These are phyloP conservation scores for Atractosteus spatula DNA, from an alignment of 2,113 vertebrate genomes.

Conservation along the genomic window DNA sequence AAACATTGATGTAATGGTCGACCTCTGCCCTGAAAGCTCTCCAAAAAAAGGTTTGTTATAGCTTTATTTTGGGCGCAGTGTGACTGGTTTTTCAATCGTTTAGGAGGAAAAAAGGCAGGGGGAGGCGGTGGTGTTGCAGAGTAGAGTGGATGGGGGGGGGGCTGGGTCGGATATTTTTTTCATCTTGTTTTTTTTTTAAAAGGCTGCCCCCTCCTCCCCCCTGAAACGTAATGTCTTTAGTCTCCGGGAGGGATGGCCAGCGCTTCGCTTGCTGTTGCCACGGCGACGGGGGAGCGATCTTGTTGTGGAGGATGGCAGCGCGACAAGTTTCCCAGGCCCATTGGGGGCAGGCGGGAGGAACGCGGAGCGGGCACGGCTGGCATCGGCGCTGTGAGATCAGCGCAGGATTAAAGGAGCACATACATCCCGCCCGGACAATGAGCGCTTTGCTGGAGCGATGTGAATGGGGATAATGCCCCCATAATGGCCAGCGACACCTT, in stretches of 20 bases:
- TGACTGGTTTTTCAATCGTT: conserved; percentile 5
- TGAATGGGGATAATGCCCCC: conserved; percentile 50
- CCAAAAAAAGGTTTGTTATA: conserved; percentile 8
- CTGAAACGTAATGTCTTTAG: conserved; percentile 42
- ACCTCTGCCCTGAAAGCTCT: conserved; percentile 22
- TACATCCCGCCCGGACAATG: conserved; percentile 46
- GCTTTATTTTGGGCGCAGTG: conserved; percentile 27
- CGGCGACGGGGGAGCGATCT: conserved; percentile 43
- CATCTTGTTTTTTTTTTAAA: conserved; percentile 27
- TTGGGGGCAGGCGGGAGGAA: conserved; percentile 25
- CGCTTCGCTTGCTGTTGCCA: conserved; percentile 39
- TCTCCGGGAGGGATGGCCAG: conserved; percentile 24
- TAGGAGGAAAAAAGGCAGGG: conserved; percentile 6
- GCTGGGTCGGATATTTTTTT: conserved; percentile 23
- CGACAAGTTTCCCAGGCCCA: conserved; percentile 55
- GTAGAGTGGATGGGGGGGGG: conserved; percentile 19
- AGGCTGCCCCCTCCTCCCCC: conserved; percentile 13
- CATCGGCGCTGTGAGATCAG: conserved; percentile 23
- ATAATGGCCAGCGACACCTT: conserved; percentile 49
- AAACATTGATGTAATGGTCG: conserved; percentile 9
- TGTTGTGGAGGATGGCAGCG: conserved; percentile 36
- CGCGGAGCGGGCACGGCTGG: conserved; percentile 28
- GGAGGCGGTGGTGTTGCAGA: neutral
- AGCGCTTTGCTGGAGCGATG: conserved; percentile 41
- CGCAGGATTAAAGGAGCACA: conserved; percentile 47